These are phyloP conservation scores for Taurulus bubalis DNA, from an alignment of 2,113 vertebrate species.

Conservation along the genomic window DNA sequence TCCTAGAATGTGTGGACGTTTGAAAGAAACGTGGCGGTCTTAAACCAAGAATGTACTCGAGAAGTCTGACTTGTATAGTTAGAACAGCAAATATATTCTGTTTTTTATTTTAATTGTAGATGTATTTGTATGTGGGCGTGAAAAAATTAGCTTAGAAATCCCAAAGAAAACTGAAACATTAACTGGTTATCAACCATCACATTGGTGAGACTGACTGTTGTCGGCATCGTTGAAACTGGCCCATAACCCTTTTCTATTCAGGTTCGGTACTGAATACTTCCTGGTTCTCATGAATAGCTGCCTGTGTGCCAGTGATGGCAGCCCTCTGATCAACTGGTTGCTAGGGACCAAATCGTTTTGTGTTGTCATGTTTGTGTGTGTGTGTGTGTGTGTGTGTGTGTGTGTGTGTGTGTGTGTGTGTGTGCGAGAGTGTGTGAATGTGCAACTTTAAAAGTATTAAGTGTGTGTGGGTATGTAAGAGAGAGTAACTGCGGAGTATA, in stretches of 20 bases:
- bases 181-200: neutral
- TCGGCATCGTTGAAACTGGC: neutral
- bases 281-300: constrained; percentile 20
- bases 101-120: neutral
- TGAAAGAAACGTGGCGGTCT: neutral
- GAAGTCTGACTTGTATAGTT: neutral
- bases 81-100: neutral
- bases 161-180: neutral
- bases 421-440: constrained; percentile 6
- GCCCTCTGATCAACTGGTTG: constrained; percentile 32
- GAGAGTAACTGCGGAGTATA: constrained; percentile 28
- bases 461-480: constrained; percentile 22
- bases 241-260: neutral
- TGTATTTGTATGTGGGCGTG: neutral
- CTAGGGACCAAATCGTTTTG: constrained; percentile 61
- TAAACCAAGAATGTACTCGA: neutral
- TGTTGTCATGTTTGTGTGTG: constrained; percentile 16
- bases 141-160: neutral
- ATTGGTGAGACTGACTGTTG: neutral
- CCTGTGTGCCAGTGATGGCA: constrained; percentile 7
- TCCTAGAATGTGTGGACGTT: neutral
- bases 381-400: neutral
- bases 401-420: constrained; percentile 28
- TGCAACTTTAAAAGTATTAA: constrained; percentile 61
- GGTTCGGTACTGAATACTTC: constrained; percentile 39